Evolutionary conservation across 2,797 vertebrate species (phyloP), one percentile per base, ranked within the genome.

Genomic region (Sebastes hubbsi): DNA sequence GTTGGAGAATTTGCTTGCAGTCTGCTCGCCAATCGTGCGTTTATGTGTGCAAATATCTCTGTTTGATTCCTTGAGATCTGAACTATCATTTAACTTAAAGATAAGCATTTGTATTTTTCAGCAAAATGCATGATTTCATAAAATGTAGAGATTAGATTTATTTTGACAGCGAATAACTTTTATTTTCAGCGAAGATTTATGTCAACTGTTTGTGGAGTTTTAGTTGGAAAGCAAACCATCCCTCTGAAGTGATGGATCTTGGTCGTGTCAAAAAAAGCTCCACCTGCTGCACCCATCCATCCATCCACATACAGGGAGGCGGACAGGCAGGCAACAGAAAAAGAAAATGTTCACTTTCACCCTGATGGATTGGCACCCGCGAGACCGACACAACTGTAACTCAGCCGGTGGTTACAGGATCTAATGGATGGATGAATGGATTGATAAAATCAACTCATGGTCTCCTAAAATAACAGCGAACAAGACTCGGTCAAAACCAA

Each of bases 371-470:
- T 88, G 81, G 72, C 63, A 76, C 34, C 20, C 36, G 64, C 13
- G 6, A 66, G 56, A 65, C 49, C 29, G 18, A n/a, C 8, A 66
- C 32, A 20, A 62, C 18, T 64, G 82, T 77, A 83, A 85, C 73
- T 88, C 78, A 79, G 85, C 68, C 65, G 64, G 68, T 72, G 78
- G 86, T 86, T 72, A 74, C 29, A 75, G 63, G 55, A 62, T 18
- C 65, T 64, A 69, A 78, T 46, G 36, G 30, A 30, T 63, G 49
- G 59, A 72, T 34, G 62, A 80, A 71, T 27, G 59, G 34, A 77
- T 6, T 52, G 22, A 79, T 32, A 36, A 68, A 55, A 76, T 75
- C 6, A 63, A 38, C 30, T 60, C 0, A 59, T 64, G n/a, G 24
- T 52, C 24, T 30, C 3, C 20, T 61, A 72, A 56, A 63, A 75